Evolutionary conservation across 2,113 vertebrate species (phyloP).

Genomic region (Athene noctua): DNA sequence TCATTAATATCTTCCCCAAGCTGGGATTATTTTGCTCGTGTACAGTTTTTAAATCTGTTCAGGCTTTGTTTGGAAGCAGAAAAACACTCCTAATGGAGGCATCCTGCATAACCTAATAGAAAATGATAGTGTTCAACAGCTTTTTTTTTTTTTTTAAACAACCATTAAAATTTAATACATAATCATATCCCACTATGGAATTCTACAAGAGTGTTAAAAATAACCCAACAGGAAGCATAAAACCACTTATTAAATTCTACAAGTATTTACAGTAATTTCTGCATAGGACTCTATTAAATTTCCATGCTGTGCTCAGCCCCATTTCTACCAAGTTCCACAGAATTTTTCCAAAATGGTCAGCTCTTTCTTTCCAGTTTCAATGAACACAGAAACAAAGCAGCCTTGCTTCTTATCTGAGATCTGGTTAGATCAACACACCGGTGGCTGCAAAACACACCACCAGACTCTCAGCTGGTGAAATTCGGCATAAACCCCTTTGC

Average conservation of each 20-base stretch:
- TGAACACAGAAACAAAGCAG: neutral
- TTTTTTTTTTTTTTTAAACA: neutral
- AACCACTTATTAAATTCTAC: conserved; percentile 57
- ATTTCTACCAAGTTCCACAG: neutral
- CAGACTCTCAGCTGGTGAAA: neutral
- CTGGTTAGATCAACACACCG: neutral
- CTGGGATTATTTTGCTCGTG: conserved; percentile 33
- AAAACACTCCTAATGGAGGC: conserved; percentile 12
- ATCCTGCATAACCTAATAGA: neutral
- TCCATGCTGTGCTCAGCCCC: neutral
- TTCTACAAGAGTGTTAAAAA: conserved; percentile 53
- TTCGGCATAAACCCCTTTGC: neutral
- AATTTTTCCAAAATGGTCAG: conserved; percentile 11
- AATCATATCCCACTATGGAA: neutral
- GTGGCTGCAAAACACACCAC: neutral
- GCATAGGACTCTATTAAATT: conserved; percentile 41
- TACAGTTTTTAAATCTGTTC: neutral
- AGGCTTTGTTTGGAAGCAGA: conserved; percentile 45
- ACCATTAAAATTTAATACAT: conserved; percentile 37
- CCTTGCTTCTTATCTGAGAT: conserved; percentile 4
- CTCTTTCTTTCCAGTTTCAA: neutral
- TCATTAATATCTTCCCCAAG: conserved; percentile 35
- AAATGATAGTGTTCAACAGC: neutral
- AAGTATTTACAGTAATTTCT: conserved; percentile 61
- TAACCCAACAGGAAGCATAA: conserved; percentile 64